These are phyloP conservation scores for Pipa parva DNA, from an alignment of 2,113 vertebrate species.

Conservation along the genomic window DNA sequence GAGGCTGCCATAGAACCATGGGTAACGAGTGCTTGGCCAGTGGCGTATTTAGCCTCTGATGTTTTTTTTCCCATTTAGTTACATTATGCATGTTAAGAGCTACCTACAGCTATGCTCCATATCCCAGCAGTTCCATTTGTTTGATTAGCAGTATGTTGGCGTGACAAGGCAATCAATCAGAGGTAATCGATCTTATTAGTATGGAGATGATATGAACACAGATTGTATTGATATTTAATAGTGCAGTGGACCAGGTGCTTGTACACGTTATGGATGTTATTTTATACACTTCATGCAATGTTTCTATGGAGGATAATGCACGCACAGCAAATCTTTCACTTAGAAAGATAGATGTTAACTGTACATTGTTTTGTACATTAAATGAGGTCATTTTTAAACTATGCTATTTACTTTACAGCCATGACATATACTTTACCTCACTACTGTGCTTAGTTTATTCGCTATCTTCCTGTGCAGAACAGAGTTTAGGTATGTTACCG, in stretches of 20 bases:
- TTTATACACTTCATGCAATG: conserved; percentile 46
- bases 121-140: conserved; percentile 60
- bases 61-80: conserved; percentile 10
- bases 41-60: conserved; percentile 19
- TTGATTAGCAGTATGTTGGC: conserved; percentile 64
- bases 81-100: conserved; percentile 26
- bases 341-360: conserved; percentile 46
- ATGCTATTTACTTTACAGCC: conserved; percentile 12
- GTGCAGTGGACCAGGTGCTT: conserved; percentile 53
- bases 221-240: conserved; percentile 68
- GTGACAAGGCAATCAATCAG: conserved; percentile 69
- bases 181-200: conserved; percentile 75
- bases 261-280: conserved; percentile 59
- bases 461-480: too few species aligned
- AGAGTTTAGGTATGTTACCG: too few species aligned
- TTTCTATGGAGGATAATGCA: conserved; percentile 54
- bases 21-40: conserved; percentile 14
- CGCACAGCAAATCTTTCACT: conserved; percentile 53
- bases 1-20: conserved; percentile 27
- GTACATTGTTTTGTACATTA: conserved; percentile 45
- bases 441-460: too few species aligned
- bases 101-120: conserved; percentile 44
- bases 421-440: too few species aligned
- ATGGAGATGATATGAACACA: conserved; percentile 73
- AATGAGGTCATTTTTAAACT: conserved; percentile 34